Conservation (phyloP, 2,113 vertebrate species). For the Taxidea taxus region DNA sequence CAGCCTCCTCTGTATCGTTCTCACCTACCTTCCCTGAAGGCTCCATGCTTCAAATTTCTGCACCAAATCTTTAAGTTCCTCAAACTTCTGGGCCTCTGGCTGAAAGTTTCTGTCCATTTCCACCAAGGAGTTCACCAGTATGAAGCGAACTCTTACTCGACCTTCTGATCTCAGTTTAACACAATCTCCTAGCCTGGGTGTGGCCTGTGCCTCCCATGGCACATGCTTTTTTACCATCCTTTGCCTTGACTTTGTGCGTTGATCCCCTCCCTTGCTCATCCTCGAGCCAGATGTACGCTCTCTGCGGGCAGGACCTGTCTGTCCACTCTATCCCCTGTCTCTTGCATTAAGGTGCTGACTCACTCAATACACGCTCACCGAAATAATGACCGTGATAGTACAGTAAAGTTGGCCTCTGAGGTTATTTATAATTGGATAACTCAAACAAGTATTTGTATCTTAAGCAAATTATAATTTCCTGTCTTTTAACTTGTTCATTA, state of each 20-base stretch:
- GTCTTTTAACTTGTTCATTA: background rate
- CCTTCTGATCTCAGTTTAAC: background rate
- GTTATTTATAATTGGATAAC: background rate
- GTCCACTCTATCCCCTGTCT: background rate
- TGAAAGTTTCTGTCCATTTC: background rate
- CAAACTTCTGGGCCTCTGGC: background rate
- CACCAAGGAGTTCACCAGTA: background rate
- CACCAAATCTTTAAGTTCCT: background rate
- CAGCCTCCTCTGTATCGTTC: background rate
- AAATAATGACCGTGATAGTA: background rate
- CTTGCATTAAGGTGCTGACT: background rate
- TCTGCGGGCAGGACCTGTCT: background rate
- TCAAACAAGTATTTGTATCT: background rate
- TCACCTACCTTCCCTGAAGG: background rate
- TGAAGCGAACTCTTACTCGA: background rate
- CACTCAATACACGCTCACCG: background rate
- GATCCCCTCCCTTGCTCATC: background rate
- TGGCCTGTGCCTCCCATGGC: background rate
- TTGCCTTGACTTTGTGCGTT: background rate
- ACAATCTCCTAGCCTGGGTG: accelerated
- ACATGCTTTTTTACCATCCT: no score
- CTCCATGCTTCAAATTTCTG: background rate
- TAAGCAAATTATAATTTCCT: background rate
- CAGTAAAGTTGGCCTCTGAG: background rate
- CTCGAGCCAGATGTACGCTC: background rate